Percentiles rank a stretch among this genome's conserved stretches.
These are phyloP conservation scores for Lanius collurio DNA, from an alignment of 2,113 vertebrate genomes.

Conservation along the genomic window DNA sequence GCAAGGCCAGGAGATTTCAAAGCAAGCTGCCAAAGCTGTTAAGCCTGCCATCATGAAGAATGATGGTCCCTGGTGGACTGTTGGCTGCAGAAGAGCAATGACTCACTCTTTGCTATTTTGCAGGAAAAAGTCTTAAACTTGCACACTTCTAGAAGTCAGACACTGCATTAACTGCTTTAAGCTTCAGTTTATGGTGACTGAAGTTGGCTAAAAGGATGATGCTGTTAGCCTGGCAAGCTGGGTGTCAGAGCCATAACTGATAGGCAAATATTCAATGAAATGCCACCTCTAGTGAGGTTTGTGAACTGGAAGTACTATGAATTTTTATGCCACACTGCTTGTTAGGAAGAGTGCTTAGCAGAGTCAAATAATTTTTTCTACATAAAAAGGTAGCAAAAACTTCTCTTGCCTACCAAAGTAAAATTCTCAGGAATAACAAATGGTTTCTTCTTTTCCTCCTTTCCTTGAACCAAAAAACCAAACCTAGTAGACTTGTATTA, in stretches of 20 bases:
- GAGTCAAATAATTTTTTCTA: neutral
- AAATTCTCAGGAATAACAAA: neutral
- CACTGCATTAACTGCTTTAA: neutral
- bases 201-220: neutral
- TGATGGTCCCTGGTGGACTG: neutral
- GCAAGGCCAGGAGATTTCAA: neutral
- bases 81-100: constrained; percentile 30
- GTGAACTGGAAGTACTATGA: neutral
- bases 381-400: neutral
- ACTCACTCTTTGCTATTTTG: constrained; percentile 42
- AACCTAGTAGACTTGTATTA: neutral
- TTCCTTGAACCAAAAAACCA: neutral
- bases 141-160: neutral
- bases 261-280: neutral
- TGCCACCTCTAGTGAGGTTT: neutral
- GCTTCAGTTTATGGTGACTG: neutral
- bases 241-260: neutral
- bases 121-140: neutral
- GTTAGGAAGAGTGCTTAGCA: neutral
- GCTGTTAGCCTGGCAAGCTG: neutral
- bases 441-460: neutral
- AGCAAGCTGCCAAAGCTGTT: constrained; percentile 9
- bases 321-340: neutral
- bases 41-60: neutral
- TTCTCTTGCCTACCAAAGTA: neutral